Percentiles rank a stretch among this genome's conserved stretches.
phyloP scores from a whole-genome alignment of 2,797 vertebrate species.

The Chromobotia macracanthus region DNA sequence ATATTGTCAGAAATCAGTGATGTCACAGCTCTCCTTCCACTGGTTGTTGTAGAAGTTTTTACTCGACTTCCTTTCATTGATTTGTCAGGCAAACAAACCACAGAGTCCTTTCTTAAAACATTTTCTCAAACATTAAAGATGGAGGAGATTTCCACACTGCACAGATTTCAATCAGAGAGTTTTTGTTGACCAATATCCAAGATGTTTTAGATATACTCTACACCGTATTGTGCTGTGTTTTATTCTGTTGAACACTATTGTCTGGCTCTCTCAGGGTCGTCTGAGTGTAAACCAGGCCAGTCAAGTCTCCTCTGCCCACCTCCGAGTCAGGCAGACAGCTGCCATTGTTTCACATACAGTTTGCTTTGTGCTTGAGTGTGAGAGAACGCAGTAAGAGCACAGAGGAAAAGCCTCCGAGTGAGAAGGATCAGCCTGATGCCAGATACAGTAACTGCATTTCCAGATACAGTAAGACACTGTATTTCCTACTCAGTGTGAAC shows the following conservation, averaged over 20 bases:
- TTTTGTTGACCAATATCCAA: conserved; percentile 29
- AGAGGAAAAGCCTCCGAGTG: conserved; percentile 40
- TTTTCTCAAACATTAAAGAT: no score
- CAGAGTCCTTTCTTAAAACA: no score
- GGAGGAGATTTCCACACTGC: not conserved
- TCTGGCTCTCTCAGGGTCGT: conserved; percentile 69
- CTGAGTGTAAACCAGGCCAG: conserved; percentile 64
- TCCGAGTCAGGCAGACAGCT: conserved; percentile 69
- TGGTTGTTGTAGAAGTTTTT: no score
- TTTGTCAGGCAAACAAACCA: no score
- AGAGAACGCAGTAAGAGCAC: conserved; percentile 58
- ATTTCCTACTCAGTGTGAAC: no score
- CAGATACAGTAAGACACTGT: no score
- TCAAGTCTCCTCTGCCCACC: conserved; percentile 71
- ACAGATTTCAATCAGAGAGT: not conserved
- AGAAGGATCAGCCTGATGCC: conserved; percentile 24
- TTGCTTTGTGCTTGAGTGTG: conserved; percentile 75
- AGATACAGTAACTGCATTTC: no score
- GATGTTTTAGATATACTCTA: conserved; percentile 28
- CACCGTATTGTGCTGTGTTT: conserved; percentile 29
- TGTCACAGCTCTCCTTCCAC: no score
- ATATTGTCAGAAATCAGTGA: no score
- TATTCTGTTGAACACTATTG: conserved; percentile 47
- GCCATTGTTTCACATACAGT: conserved; percentile 77
- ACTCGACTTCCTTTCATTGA: no score